Evolutionary conservation across 1,140 invertebrate species (phyloP), one percentile per base, ranked within the genome.

Genomic region (Bombus affinis): DNA sequence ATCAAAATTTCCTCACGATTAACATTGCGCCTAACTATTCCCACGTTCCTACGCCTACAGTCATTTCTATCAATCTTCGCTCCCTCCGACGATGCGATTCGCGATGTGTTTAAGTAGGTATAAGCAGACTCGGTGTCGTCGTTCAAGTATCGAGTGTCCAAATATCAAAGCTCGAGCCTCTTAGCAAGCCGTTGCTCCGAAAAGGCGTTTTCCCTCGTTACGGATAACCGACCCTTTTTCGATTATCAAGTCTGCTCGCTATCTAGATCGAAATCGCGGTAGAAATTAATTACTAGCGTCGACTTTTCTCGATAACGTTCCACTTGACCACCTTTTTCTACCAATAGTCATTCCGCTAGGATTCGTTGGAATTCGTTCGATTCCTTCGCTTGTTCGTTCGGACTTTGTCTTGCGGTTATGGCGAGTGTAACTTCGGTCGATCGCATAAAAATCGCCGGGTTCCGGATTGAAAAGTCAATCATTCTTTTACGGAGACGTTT

Each of bases 231-330:
- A 65, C 32, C 62, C 57, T 65, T 65, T 32, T 42, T 28, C 32
- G 44, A 80, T 44, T 39, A 15, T 2, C n/a, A 32, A n/a, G 25
- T 22, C 22, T 44, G 1, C 28, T 25, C 42, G 1, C 22, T 10
- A 22, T 44, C 1, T 8, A 35, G 22, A 32, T 12, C 22, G 44
- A 18, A 68, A n/a, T 28, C 25, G 28, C n/a, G 10, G 59, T 44
- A 62, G 53, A 71, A 53, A 81, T 81, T 72, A 81, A 81, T 81
- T 73, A 32, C 12, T 25, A 59, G n/a, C 53, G 37, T 35, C 53
- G 13, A 32, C 53, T 18, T 28, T 70, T 68, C 28, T 28, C n/a
- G 13, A 53, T 70, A 32, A 22, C 22, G 5, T 28, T 68, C 3
- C 62, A 0, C 22, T 42, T 18, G 28, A n/a, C 6, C 37, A 32